These are phyloP conservation scores for Crypturellus undulatus DNA, from an alignment of 2,113 vertebrate genomes.

Conservation along the genomic window DNA sequence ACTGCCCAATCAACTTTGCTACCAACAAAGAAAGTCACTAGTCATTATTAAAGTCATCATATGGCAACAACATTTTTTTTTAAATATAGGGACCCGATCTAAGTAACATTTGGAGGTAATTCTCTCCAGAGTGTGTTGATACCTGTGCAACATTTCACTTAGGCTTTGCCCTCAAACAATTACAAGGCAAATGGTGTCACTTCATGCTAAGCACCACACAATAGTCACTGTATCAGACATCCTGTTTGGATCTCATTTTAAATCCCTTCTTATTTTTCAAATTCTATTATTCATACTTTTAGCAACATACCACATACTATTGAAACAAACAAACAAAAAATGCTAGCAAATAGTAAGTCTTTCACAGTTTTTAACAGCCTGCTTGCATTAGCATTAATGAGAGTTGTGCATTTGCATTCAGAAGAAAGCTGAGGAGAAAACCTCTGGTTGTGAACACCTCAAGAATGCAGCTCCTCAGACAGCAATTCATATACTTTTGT, in stretches of 20 bases:
- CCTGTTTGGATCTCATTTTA: neutral
- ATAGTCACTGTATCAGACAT: neutral
- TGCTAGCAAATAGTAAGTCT: neutral
- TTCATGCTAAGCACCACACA: neutral
- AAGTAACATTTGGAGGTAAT: neutral
- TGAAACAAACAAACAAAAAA: too few species aligned
- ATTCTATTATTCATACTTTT: neutral
- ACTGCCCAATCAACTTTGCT: neutral
- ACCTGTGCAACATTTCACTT: neutral
- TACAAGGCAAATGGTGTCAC: neutral
- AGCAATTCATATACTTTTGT: neutral
- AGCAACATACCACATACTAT: neutral
- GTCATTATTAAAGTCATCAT: neutral
- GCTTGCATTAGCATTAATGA: neutral
- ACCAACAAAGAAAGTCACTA: neutral
- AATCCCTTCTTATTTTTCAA: neutral
- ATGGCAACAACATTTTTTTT: neutral
- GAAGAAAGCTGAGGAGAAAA: neutral
- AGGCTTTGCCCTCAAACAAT: neutral
- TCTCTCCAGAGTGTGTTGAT: neutral
- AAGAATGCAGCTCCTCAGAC: neutral
- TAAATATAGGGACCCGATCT: neutral
- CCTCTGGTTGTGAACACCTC: neutral
- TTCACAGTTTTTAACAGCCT: neutral
- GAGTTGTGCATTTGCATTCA: accelerated